Evolutionary conservation across 92 coral and sea anemone genomes (phyloP).

Genomic region (Parazoanthus darwini): DNA sequence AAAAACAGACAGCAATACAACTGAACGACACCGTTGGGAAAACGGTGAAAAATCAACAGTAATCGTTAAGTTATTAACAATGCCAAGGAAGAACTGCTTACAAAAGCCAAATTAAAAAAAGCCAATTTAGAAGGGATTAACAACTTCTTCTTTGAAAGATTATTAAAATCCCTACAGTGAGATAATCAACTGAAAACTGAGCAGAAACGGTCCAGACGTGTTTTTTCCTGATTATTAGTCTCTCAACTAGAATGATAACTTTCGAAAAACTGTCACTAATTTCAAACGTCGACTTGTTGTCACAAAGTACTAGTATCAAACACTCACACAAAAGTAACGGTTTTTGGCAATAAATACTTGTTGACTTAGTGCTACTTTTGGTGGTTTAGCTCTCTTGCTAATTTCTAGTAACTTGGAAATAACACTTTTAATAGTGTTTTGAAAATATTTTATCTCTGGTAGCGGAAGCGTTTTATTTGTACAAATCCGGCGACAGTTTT

Average conservation of each 20-base stretch:
- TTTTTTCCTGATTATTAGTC: background rate
- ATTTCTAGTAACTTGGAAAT: background rate
- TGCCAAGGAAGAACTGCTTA: too few species aligned
- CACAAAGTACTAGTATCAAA: background rate
- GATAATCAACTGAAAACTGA: background rate
- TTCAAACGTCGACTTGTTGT: background rate
- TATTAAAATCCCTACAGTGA: background rate
- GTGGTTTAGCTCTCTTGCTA: background rate
- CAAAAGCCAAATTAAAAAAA: too few species aligned
- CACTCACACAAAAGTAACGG: background rate
- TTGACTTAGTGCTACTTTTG: background rate
- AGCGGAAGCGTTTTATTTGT: background rate
- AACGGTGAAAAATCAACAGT: background rate
- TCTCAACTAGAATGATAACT: background rate
- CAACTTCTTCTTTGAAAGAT: background rate
- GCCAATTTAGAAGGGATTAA: background rate
- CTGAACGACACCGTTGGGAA: too few species aligned
- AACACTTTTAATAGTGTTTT: background rate
- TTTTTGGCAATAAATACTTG: background rate
- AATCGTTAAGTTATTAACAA: too few species aligned
- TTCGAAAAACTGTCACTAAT: background rate
- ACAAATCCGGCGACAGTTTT: too few species aligned
- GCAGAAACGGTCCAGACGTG: background rate
- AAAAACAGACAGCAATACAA: too few species aligned
- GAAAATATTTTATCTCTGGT: background rate